These are phyloP conservation scores for Liposcelis brunnea DNA, from an alignment of 2,888 invertebrate genomes.

Conservation along the genomic window DNA sequence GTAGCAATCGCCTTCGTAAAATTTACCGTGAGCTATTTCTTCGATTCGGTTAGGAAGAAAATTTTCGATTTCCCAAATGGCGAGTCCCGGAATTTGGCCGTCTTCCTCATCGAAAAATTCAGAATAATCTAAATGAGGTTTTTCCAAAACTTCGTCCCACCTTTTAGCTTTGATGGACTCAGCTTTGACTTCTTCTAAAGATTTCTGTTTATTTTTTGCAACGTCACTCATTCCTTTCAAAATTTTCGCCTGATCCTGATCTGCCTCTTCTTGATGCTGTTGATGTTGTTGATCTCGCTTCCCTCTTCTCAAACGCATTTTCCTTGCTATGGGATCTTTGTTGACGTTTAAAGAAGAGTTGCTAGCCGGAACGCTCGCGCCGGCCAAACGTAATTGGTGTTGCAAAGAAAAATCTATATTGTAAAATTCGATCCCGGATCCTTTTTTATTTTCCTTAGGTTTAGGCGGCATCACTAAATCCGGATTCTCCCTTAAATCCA, in stretches of 20 bases:
- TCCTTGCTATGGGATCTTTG: conserved; percentile 88
- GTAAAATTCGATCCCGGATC: conserved; percentile 79
- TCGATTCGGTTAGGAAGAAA: conserved; percentile 91
- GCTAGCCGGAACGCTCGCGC: conserved; percentile 65
- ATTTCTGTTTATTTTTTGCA: conserved; percentile 56
- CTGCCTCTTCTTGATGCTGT: conserved; percentile 41
- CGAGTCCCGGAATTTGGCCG: conserved; percentile 79
- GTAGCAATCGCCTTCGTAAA: conserved; percentile 98
- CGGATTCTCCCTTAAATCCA: conserved; percentile 85
- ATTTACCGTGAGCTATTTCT: conserved; percentile 43
- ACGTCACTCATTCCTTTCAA: conserved; percentile 76
- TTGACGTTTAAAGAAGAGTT: conserved; percentile 42
- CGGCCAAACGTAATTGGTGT: conserved; percentile 81
- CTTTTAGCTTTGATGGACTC: conserved; percentile 73
- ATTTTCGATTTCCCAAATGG: conserved; percentile 99
- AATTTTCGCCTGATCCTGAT: conserved; percentile 75
- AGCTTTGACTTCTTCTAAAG: conserved; percentile 46
- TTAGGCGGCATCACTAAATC: conserved; percentile 96
- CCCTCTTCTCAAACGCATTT: conserved; percentile 71
- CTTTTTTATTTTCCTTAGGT: conserved; percentile 62
- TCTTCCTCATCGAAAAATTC: conserved; percentile 94
- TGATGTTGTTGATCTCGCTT: conserved; percentile 41
- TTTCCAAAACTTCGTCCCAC: conserved; percentile 91
- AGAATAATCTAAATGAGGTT: conserved; percentile 90
- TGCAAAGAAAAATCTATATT: conserved; percentile 98